Evolutionary conservation across 2,797 vertebrate species (phyloP).

Genomic region (Eulemur mongoz): DNA sequence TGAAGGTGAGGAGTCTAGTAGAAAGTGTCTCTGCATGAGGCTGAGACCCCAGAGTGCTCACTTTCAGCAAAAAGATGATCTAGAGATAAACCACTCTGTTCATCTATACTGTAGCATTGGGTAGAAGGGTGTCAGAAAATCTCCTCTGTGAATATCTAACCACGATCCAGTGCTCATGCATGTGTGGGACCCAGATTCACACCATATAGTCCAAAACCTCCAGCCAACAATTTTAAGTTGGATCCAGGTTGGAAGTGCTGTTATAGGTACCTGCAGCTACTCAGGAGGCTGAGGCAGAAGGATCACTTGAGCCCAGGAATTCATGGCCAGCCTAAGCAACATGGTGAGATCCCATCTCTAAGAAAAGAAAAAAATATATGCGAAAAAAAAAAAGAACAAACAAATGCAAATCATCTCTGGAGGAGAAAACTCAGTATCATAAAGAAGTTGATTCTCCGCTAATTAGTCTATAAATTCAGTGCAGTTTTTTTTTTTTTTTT

Average conservation of each 20-base stretch:
- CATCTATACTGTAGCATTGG: background rate
- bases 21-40: background rate
- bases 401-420: conserved; percentile 26
- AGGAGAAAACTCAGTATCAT: background rate
- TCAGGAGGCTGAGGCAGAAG: background rate
- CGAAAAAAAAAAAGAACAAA: background rate
- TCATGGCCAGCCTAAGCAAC: background rate
- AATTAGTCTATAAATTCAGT: conserved; percentile 24
- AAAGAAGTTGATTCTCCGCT: background rate
- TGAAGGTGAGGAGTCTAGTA: conserved; percentile 1
- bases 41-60: background rate
- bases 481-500: background rate
- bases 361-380: background rate
- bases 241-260: background rate
- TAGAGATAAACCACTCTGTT: conserved; percentile 25
- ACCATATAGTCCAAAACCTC: background rate
- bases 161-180: background rate
- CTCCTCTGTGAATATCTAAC: conserved; percentile 20
- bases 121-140: background rate
- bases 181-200: background rate
- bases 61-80: conserved; percentile 8
- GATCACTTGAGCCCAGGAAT: background rate
- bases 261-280: background rate
- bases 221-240: conserved; percentile 33
- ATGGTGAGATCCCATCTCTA: background rate